Evolutionary conservation across 2,113 vertebrate species (phyloP).

Genomic region (Nestor notabilis): DNA sequence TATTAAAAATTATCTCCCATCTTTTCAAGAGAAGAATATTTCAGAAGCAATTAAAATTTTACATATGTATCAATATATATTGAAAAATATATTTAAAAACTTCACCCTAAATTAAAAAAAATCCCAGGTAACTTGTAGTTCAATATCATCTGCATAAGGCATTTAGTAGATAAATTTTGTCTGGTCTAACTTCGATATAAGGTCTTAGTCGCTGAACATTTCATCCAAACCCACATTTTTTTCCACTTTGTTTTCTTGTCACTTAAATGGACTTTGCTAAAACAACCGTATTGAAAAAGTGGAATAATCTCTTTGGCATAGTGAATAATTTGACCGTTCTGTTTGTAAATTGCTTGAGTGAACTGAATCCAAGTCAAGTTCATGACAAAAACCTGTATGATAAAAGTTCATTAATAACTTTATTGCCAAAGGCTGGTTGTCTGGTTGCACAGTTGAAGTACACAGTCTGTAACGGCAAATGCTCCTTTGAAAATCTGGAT

Average conservation of each 20-base stretch:
- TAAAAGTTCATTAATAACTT: background rate
- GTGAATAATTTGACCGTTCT: background rate
- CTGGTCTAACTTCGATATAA: background rate
- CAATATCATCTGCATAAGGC: background rate
- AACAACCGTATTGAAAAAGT: background rate
- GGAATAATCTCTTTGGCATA: background rate
- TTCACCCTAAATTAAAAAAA: background rate
- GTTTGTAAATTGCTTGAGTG: background rate
- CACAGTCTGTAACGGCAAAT: background rate
- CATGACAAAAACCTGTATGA: background rate
- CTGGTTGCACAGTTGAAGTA: background rate
- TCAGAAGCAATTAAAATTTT: background rate
- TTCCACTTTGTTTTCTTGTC: background rate
- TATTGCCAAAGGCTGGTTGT: background rate
- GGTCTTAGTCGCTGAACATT: background rate
- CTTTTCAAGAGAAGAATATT: background rate
- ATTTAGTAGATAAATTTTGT: background rate
- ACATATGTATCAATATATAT: background rate
- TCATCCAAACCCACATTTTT: rapidly evolving
- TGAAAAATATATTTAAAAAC: background rate
- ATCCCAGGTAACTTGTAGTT: rapidly evolving
- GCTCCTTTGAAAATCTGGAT: background rate
- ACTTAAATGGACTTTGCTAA: background rate
- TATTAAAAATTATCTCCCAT: background rate
- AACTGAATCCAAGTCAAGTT: background rate